Percentiles rank a stretch among this genome's conserved stretches.
These are phyloP conservation scores for Cyrtonyx montezumae DNA, from an alignment of 2,113 vertebrate genomes.

Conservation along the genomic window DNA sequence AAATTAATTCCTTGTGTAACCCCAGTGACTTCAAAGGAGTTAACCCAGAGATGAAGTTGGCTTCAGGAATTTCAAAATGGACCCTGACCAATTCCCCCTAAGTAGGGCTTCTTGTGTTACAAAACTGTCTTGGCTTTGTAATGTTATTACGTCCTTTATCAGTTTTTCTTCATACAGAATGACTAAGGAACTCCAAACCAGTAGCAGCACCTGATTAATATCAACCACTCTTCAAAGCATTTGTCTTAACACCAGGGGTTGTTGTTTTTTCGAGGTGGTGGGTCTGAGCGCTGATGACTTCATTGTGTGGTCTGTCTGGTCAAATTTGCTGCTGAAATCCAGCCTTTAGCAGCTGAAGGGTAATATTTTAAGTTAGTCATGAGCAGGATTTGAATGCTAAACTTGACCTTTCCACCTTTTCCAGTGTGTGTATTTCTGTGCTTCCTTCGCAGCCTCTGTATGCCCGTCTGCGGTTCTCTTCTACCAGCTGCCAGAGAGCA, in stretches of 20 bases:
- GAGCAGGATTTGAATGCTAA: conserved; percentile 37
- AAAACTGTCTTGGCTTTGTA: conserved; percentile 35
- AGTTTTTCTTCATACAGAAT: conserved; percentile 43
- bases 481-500: not conserved
- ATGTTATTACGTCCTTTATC: conserved; percentile 37
- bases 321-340: conserved; percentile 58
- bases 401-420: conserved; percentile 61
- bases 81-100: conserved; percentile 36
- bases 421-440: conserved; percentile 39
- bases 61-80: conserved; percentile 57
- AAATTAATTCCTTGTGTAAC: conserved; percentile 62
- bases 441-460: conserved; percentile 43
- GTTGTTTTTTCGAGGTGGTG: conserved; percentile 59
- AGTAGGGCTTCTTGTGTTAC: conserved; percentile 53
- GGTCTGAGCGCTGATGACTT: conserved; percentile 57
- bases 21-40: conserved; percentile 50
- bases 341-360: conserved; percentile 32
- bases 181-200: conserved; percentile 56
- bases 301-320: conserved; percentile 68
- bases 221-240: conserved; percentile 67
- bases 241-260: conserved; percentile 60
- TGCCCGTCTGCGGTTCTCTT: conserved; percentile 25
- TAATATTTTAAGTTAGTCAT: conserved; percentile 61
- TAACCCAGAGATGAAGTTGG: conserved; percentile 16
- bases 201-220: conserved; percentile 70